Conservation (phyloP, 2,797 vertebrate species). For the Helicolenus hilgendorfi region DNA sequence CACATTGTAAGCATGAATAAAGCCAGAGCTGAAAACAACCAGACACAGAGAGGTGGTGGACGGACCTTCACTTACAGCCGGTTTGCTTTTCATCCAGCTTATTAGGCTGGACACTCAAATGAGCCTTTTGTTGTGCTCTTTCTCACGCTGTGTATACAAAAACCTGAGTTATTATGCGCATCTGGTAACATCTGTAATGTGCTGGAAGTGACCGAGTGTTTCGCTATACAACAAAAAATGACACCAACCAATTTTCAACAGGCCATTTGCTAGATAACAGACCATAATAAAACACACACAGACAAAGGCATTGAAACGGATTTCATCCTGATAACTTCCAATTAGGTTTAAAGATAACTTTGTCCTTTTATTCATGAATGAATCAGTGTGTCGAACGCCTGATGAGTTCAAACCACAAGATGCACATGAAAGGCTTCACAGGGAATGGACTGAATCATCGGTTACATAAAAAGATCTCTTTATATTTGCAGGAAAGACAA, state of each 20-base stretch:
- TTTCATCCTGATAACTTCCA: conserved; percentile 1
- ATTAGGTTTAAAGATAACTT: conserved; percentile 15
- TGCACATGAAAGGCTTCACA: conserved; percentile 11
- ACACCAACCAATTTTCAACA: background rate
- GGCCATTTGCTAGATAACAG: background rate
- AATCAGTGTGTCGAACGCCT: background rate
- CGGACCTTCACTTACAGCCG: background rate
- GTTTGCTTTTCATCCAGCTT: background rate
- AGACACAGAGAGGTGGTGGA: background rate
- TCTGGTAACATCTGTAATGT: background rate
- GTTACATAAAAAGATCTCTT: background rate
- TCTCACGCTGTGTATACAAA: background rate
- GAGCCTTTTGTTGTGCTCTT: background rate
- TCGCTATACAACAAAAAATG: background rate
- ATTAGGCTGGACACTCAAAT: conserved; percentile 6
- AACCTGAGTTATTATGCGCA: background rate
- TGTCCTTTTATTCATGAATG: background rate
- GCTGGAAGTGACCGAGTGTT: background rate
- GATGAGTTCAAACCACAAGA: conserved; percentile 11
- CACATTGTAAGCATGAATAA: conserved; percentile 47
- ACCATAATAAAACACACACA: background rate
- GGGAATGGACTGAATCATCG: background rate
- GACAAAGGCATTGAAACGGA: background rate
- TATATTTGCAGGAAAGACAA: background rate
- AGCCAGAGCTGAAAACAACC: conserved; percentile 15